Percentiles rank a stretch among this genome's conserved stretches.
Evolutionary conservation across 2,113 vertebrate species (phyloP).

Genomic region (Corydoras sp.): DNA sequence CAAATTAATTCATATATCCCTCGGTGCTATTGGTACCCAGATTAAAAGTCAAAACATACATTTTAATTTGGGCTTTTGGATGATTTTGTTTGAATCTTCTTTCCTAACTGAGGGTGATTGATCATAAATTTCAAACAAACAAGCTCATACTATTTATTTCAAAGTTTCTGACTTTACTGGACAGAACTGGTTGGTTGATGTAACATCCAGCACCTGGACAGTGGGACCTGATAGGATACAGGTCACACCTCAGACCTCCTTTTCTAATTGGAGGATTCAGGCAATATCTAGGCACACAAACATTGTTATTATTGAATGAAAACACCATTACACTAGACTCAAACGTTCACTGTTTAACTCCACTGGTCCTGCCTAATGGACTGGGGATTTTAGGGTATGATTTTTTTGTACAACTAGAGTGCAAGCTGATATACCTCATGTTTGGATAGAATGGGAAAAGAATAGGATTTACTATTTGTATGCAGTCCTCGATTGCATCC

Average conservation of each 20-base stretch:
- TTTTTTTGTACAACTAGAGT: constrained; percentile 36
- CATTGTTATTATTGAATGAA: neutral
- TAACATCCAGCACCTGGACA: constrained; percentile 24
- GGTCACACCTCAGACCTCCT: too few relatives aligned
- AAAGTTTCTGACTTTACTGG: neutral
- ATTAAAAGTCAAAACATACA: constrained; percentile 43
- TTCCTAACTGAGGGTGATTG: too few relatives aligned
- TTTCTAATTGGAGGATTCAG: constrained; percentile 26
- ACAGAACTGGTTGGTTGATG: constrained; percentile 1
- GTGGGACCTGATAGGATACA: constrained; percentile 20
- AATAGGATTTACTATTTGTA: constrained; percentile 34
- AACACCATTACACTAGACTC: neutral
- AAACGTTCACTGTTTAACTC: neutral
- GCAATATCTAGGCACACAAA: constrained; percentile 24
- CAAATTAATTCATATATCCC: constrained; percentile 50
- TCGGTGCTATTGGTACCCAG: constrained; percentile 67
- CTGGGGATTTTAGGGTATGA: constrained; percentile 24
- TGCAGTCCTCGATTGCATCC: constrained; percentile 35
- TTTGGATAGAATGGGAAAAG: constrained; percentile 38
- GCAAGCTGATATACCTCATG: constrained; percentile 49
- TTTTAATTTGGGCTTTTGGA: constrained; percentile 31
- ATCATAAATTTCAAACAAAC: neutral
- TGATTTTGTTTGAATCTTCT: neutral
- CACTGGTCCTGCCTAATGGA: neutral
- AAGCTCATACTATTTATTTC: neutral